Evolutionary conservation across 2,888 invertebrate species (phyloP), one percentile per base, ranked within the genome.

Genomic region (Rhopalosiphum nymphaeae): DNA sequence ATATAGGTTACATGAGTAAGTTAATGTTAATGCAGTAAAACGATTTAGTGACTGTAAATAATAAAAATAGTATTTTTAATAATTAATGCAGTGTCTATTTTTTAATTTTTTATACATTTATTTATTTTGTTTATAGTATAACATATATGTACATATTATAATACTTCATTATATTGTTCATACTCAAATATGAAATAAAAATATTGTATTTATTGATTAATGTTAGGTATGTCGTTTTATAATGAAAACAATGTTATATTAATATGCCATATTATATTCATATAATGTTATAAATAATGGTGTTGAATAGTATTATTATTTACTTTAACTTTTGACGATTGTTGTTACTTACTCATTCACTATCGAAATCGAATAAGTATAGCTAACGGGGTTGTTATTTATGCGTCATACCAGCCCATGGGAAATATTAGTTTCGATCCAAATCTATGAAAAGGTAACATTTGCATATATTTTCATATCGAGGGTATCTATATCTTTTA

Each of bases 381-480:
- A 78, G 36, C 36, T 36, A 36, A 78, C 44, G 25, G 67, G 89
- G n/a, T 78, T 93, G 53, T 86, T 57, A 89, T 56, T 21, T 44
- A 29, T 46, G 86, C 21, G n/a, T 84, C 89, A 53, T 56, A 25
- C 42, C 16, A 61, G 57, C 89, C 46, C 78, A 56, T 29, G 89
- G 89, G 89, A 93, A 92, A 93, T 93, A 93, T 93, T 89, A 89
- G 89, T 57, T 57, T 84, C 57, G 57, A 89, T 93, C 93, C 56
- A 57, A 93, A 93, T 89, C 93, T 89, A 89, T 26, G 78, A 53
- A 53, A 46, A 56, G 36, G 84, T 78, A 93, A 78, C 44, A 84
- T 93, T 84, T 93, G 53, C 53, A 57, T 91, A 57, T 21, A 49
- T 61, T 91, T 84, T 56, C 57, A 44, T 84, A 56, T n/a, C 57